phyloP scores from a whole-genome alignment of 2,113 vertebrate species.

The Caranx melampygus region DNA sequence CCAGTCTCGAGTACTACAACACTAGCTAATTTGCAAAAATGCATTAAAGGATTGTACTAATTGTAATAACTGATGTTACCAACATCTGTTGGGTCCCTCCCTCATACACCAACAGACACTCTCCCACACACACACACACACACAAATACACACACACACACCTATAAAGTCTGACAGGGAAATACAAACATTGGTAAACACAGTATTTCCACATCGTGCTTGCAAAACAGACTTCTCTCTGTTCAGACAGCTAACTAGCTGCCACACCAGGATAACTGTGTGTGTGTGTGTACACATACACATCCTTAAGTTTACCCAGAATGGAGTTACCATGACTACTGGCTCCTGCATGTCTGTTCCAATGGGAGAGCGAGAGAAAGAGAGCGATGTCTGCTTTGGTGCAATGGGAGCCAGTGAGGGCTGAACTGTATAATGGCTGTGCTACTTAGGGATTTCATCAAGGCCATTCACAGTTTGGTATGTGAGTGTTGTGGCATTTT shows the following conservation, averaged over 20 bases:
- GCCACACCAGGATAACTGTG: neutral
- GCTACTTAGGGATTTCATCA: slow-evolving; percentile 77
- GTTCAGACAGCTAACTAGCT: slow-evolving; percentile 37
- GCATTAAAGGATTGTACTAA: slow-evolving; percentile 15
- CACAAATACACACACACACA: slow-evolving; percentile 39
- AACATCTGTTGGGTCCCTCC: slow-evolving; percentile 25
- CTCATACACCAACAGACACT: neutral
- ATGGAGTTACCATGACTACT: slow-evolving; percentile 81
- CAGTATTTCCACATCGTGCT: slow-evolving; percentile 24
- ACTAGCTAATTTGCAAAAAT: slow-evolving; percentile 5
- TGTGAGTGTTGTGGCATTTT: slow-evolving; percentile 61
- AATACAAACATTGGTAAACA: slow-evolving; percentile 35
- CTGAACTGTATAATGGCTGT: slow-evolving; percentile 71
- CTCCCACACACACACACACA: slow-evolving; percentile 3
- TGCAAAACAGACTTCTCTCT: slow-evolving; percentile 37
- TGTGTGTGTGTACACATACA: slow-evolving; percentile 44
- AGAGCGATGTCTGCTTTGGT: slow-evolving; percentile 56
- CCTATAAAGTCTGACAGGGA: slow-evolving; percentile 7
- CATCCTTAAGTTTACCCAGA: slow-evolving; percentile 77
- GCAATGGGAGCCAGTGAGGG: slow-evolving; percentile 51
- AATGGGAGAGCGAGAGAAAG: slow-evolving; percentile 42
- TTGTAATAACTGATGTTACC: slow-evolving; percentile 1
- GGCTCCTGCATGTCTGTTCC: slow-evolving; percentile 74
- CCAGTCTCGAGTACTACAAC: too few relatives aligned
- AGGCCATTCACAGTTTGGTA: slow-evolving; percentile 77